phyloP scores from a whole-genome alignment of 2,888 invertebrate species.

The Nomada lathburiana region DNA sequence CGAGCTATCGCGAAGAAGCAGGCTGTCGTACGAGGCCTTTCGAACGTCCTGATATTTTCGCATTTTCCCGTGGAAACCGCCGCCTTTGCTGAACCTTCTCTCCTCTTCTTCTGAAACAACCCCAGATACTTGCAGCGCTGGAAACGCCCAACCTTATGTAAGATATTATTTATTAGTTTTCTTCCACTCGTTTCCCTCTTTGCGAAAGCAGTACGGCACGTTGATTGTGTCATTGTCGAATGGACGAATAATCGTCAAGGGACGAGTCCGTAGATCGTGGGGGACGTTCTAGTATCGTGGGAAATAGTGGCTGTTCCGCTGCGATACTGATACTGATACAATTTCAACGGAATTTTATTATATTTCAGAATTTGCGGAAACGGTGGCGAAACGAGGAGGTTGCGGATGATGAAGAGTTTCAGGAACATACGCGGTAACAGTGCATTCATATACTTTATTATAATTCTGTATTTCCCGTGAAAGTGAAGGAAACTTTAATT shows the following conservation, averaged over 20 bases:
- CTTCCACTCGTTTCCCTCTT: neutral
- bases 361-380: no score
- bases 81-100: neutral
- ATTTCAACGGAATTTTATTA: no score
- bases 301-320: neutral
- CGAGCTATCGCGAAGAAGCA: slow-evolving; percentile 25
- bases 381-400: no score
- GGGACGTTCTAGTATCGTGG: neutral
- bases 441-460: no score
- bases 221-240: neutral
- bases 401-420: no score
- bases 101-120: neutral
- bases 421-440: no score
- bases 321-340: no score
- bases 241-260: neutral
- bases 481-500: no score
- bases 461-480: no score
- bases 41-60: slow-evolving; percentile 33
- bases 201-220: neutral
- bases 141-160: no score
- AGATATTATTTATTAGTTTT: neutral
- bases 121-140: neutral
- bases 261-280: neutral
- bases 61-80: slow-evolving; percentile 13
- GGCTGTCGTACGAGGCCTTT: slow-evolving; percentile 38